Conservation (phyloP, 2,888 invertebrate genomes). For the Idaea straminata region DNA sequence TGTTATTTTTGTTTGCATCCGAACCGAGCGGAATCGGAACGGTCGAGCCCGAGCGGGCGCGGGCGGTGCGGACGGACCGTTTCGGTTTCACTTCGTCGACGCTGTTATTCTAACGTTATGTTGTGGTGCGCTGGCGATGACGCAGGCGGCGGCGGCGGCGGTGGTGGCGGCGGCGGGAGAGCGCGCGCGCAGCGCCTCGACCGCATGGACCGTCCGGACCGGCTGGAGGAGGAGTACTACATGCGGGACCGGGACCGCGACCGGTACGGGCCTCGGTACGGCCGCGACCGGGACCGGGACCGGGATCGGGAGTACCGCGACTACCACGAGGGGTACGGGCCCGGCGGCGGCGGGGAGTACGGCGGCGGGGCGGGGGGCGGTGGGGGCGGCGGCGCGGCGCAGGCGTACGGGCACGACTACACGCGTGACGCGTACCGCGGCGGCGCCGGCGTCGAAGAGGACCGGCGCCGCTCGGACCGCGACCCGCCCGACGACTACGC, state of each 20-base stretch:
- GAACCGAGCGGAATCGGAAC: constrained; percentile 13
- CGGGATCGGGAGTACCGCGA: constrained; percentile 50
- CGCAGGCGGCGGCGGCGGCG: constrained; percentile 63
- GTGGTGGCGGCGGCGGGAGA: constrained; percentile 60
- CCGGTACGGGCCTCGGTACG: constrained; percentile 46
- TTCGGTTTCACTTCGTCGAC: constrained; percentile 6
- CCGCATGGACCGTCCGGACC: constrained; percentile 74
- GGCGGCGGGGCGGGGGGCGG: constrained; percentile 39
- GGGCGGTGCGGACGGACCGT: constrained; percentile 6
- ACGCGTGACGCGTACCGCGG: constrained; percentile 59
- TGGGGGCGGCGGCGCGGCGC: constrained; percentile 44
- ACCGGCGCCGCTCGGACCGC: constrained; percentile 65
- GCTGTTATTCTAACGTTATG: too few species aligned
- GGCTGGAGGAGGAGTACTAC: constrained; percentile 80
- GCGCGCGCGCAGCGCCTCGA: constrained; percentile 57
- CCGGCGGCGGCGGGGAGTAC: constrained; percentile 31
- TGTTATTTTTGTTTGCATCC: constrained; percentile 22
- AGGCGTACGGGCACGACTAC: constrained; percentile 57
- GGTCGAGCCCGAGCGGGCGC: neutral
- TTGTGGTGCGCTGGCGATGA: too few species aligned
- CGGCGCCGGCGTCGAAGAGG: constrained; percentile 63
- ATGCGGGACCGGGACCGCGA: constrained; percentile 54
- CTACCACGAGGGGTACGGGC: constrained; percentile 38
- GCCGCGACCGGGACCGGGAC: constrained; percentile 46
- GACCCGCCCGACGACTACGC: constrained; percentile 79